Percentiles rank a stretch among this genome's conserved stretches.
These are phyloP conservation scores for Temnothorax nylanderi DNA, from an alignment of 1,140 invertebrate species.

Conservation along the genomic window DNA sequence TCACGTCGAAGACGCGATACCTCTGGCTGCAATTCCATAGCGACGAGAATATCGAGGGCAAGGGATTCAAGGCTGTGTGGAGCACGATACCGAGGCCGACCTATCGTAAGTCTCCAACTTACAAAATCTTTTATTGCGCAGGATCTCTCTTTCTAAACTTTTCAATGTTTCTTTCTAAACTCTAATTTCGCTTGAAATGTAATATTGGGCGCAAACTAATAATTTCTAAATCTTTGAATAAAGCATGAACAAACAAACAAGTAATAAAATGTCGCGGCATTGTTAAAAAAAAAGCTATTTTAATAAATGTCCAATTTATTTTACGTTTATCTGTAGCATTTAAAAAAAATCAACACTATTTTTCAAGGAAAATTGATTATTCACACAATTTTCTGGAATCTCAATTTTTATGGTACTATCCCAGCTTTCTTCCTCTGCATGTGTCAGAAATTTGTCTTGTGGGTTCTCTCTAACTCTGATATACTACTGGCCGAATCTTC, in stretches of 20 bases:
- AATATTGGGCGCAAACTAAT: background rate
- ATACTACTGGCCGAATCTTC: background rate
- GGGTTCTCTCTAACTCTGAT: background rate
- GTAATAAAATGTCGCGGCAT: background rate
- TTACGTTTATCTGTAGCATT: background rate
- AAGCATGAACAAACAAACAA: background rate
- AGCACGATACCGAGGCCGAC: constrained; percentile 87
- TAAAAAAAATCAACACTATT: background rate
- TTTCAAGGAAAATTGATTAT: background rate
- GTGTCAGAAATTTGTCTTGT: background rate
- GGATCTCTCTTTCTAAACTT: background rate
- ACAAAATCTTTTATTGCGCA: background rate
- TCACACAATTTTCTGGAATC: background rate
- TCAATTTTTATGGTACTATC: background rate
- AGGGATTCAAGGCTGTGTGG: constrained; percentile 93
- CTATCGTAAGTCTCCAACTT: constrained; percentile 79
- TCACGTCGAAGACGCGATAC: constrained; percentile 91
- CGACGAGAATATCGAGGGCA: constrained; percentile 93
- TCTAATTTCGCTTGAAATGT: background rate
- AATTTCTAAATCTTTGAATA: background rate
- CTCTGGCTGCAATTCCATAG: constrained; percentile 95
- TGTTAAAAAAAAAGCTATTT: background rate
- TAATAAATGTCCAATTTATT: background rate
- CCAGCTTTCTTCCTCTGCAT: background rate
- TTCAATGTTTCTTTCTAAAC: background rate